These are phyloP conservation scores for Octomys mimax DNA, from an alignment of 2,797 vertebrate genomes.

Conservation along the genomic window DNA sequence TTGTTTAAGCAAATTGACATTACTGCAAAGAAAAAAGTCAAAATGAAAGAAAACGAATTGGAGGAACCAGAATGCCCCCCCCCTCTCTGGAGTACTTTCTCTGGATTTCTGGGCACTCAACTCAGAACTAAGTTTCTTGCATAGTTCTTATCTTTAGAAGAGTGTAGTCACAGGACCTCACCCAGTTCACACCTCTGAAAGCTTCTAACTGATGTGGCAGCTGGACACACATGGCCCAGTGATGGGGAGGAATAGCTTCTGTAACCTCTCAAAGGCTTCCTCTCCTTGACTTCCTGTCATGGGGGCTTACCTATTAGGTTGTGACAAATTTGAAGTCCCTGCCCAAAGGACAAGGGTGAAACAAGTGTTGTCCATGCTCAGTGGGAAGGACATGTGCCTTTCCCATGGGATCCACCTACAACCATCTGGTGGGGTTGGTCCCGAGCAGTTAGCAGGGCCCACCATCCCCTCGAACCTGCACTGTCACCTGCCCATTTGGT, in stretches of 20 bases:
- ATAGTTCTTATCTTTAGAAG: neutral
- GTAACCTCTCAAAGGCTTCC: neutral
- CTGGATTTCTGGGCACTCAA: fast-evolving
- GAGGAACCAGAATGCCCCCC: fast-evolving
- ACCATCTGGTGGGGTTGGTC: fast-evolving
- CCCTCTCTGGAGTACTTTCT: too few species aligned
- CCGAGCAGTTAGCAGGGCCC: neutral
- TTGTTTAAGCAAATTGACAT: neutral
- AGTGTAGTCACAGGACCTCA: fast-evolving
- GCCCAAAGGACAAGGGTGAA: neutral
- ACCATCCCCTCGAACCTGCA: fast-evolving
- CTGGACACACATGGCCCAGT: neutral
- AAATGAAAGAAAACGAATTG: neutral
- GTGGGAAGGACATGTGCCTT: neutral
- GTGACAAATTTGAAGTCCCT: neutral
- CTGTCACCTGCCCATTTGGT: too few species aligned
- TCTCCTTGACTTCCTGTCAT: neutral
- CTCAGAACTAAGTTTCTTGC: fast-evolving
- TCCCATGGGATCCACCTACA: fast-evolving
- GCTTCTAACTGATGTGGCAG: neutral
- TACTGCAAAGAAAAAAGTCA: neutral
- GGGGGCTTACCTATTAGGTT: neutral
- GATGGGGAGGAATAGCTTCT: neutral
- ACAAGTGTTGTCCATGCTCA: neutral
- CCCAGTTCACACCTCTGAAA: neutral